phyloP scores from a whole-genome alignment of 2,113 vertebrate species.

The Apus apus region DNA sequence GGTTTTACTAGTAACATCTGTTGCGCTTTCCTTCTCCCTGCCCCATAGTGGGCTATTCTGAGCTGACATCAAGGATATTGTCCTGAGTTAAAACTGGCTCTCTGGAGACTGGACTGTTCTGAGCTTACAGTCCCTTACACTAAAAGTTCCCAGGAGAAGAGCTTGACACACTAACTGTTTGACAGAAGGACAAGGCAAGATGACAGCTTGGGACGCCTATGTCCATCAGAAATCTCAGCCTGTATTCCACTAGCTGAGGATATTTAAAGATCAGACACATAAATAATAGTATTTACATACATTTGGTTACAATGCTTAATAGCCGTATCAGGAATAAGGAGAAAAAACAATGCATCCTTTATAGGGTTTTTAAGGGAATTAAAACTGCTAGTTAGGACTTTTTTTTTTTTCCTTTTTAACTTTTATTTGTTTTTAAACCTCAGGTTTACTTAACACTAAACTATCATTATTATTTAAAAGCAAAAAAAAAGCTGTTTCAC shows the following conservation, averaged over 20 bases:
- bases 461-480: neutral
- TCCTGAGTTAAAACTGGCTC: slow-evolving; percentile 79
- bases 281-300: slow-evolving; percentile 44
- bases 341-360: slow-evolving; percentile 39
- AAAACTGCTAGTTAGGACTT: neutral
- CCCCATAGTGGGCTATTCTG: slow-evolving; percentile 84
- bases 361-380: slow-evolving; percentile 9
- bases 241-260: slow-evolving; percentile 56
- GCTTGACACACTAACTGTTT: slow-evolving; percentile 71
- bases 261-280: slow-evolving; percentile 62
- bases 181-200: slow-evolving; percentile 70
- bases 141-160: slow-evolving; percentile 67
- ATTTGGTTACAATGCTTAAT: slow-evolving; percentile 39
- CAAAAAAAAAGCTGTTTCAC: neutral
- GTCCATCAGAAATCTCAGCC: slow-evolving; percentile 51
- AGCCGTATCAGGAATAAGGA: slow-evolving; percentile 37
- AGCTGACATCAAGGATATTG: slow-evolving; percentile 75
- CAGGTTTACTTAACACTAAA: neutral
- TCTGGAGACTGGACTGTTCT: slow-evolving; percentile 68
- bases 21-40: slow-evolving; percentile 76
- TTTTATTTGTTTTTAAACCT: slow-evolving; percentile 9
- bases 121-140: slow-evolving; percentile 26
- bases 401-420: neutral
- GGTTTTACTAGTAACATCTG: slow-evolving; percentile 88
- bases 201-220: slow-evolving; percentile 59